Conservation (phyloP, 2,797 vertebrate species). For the Synanceia verrucosa region DNA sequence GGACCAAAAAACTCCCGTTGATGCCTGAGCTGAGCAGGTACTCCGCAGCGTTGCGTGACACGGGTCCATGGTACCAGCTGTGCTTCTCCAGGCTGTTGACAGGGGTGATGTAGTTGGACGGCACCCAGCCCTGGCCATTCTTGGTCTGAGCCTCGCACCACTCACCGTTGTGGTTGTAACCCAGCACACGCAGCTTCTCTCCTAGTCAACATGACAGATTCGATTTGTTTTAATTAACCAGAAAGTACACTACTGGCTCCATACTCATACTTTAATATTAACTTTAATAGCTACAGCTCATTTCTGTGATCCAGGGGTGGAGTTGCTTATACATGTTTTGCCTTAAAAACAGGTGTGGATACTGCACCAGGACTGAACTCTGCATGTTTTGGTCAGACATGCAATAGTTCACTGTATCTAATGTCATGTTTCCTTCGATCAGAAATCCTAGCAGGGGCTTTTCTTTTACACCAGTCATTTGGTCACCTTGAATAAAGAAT, state of each 20-base stretch:
- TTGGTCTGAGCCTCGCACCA: constrained; percentile 99
- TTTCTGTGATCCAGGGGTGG: constrained; percentile 2
- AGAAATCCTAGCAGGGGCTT: constrained; percentile 9
- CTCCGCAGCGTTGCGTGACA: constrained; percentile 95
- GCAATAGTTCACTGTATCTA: constrained; percentile 39
- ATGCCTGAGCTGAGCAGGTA: constrained; percentile 98
- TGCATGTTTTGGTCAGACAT: constrained; percentile 35
- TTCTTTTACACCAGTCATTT: constrained; percentile 29
- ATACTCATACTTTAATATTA: not conserved
- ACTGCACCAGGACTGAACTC: not conserved
- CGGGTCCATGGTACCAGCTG: constrained; percentile 97
- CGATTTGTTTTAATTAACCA: not conserved
- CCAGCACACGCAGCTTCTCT: constrained; percentile 96
- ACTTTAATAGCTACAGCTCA: not conserved
- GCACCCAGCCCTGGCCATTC: constrained; percentile 99
- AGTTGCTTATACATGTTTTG: not conserved
- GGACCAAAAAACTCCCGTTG: constrained; percentile 97
- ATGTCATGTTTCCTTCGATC: constrained; percentile 39
- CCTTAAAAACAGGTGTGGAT: not conserved
- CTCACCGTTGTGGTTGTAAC: constrained; percentile 98
- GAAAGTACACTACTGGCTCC: not conserved
- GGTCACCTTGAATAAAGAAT: constrained; percentile 3
- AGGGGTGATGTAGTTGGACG: constrained; percentile 98
- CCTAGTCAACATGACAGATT: constrained; percentile 72
- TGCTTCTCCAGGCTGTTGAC: constrained; percentile 99